These are phyloP conservation scores for Mythimna lalbum DNA, from an alignment of 2,888 invertebrate species.

Conservation along the genomic window DNA sequence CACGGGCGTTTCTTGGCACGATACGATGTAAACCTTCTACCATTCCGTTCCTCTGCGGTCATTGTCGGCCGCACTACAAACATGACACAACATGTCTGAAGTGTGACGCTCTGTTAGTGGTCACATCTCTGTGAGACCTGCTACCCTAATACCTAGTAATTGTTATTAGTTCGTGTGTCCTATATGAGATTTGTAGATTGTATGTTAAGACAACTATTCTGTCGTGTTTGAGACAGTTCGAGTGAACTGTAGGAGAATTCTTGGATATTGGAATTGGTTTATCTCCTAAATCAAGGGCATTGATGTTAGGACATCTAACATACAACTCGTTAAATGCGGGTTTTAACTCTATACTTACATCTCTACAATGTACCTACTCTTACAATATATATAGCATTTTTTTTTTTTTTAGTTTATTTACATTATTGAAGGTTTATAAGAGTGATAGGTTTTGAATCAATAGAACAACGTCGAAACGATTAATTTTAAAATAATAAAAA, in stretches of 20 bases:
- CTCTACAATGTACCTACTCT: no score
- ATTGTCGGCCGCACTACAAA: conserved; percentile 31
- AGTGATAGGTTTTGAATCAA: no score
- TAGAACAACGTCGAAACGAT: no score
- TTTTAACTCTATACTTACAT: no score
- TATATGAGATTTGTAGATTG: conserved; percentile 19
- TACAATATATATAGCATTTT: no score
- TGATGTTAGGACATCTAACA: no score
- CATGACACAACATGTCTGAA: conserved; percentile 20
- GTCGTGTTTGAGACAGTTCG: background rate
- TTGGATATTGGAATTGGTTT: background rate
- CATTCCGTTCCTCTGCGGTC: conserved; percentile 19
- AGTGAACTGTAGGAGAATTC: background rate
- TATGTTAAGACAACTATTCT: conserved; percentile 7
- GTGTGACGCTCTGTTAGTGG: conserved; percentile 44
- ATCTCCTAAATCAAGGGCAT: no score
- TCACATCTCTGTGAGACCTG: conserved; percentile 2
- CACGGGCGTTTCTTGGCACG: background rate
- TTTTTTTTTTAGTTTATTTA: no score
- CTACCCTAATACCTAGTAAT: background rate
- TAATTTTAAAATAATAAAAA: no score
- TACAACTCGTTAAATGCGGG: no score
- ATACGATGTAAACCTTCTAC: conserved; percentile 9
- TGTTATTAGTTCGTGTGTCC: conserved; percentile 4
- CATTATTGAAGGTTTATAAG: no score